Evolutionary conservation across 2,113 vertebrate species (phyloP).

Genomic region (Macroglossus sobrinus): DNA sequence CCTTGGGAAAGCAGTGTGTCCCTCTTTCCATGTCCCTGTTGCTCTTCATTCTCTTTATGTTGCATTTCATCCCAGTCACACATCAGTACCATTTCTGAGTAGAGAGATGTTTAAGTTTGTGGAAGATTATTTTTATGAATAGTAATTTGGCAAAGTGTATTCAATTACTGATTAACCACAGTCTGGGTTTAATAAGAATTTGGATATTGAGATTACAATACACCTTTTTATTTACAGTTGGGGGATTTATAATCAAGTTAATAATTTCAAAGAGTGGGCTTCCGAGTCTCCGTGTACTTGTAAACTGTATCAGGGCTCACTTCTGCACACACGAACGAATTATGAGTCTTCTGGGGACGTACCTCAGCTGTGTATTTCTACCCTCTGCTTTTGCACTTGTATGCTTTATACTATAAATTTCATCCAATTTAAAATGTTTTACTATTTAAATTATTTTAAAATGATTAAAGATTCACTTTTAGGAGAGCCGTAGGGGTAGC

Average conservation of each 20-base stretch:
- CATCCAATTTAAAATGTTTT: neutral
- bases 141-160: neutral
- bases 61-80: neutral
- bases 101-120: neutral
- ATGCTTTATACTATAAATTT: neutral
- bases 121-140: neutral
- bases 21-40: neutral
- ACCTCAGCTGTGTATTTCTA: neutral
- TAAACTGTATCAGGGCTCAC: neutral
- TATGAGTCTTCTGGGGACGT: neutral
- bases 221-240: neutral
- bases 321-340: neutral
- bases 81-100: neutral
- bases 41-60: neutral
- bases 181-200: neutral
- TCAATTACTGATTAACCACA: neutral
- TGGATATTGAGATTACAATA: neutral
- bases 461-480: neutral
- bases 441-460: neutral
- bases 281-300: neutral
- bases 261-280: neutral
- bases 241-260: neutral
- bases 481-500: neutral
- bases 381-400: neutral
- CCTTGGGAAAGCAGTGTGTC: neutral